phyloP scores from a whole-genome alignment of 2,113 vertebrate genomes.

The Miniopterus natalensis region DNA sequence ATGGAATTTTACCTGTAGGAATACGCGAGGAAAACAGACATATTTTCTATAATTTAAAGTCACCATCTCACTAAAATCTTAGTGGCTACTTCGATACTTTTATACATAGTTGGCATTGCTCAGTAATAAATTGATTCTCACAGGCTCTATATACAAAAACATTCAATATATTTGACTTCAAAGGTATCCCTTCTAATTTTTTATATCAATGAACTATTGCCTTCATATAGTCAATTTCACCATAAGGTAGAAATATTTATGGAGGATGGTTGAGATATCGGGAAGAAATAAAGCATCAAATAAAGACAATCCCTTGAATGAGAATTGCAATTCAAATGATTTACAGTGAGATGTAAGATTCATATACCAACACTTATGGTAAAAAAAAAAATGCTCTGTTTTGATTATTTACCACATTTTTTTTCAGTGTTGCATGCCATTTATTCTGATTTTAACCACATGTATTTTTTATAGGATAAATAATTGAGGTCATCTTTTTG shows the following conservation, averaged over 20 bases:
- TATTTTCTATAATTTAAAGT: conserved; percentile 39
- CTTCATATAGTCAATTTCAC: conserved; percentile 15
- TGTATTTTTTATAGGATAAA: background rate
- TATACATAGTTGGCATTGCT: background rate
- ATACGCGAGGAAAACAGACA: background rate
- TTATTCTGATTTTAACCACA: background rate
- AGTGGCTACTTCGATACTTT: conserved; percentile 43
- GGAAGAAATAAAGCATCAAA: conserved; percentile 48
- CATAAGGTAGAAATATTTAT: background rate
- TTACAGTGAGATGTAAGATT: conserved; percentile 11
- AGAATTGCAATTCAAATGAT: background rate
- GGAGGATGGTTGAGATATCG: background rate
- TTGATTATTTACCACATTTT: background rate
- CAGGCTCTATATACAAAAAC: background rate
- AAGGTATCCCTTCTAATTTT: conserved; percentile 14
- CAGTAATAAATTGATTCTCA: conserved; percentile 34
- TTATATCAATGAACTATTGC: background rate
- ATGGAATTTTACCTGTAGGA: conserved; percentile 12
- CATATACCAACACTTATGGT: background rate
- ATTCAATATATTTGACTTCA: background rate
- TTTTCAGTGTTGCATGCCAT: background rate
- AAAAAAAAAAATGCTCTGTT: conserved; percentile 11
- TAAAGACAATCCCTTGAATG: background rate
- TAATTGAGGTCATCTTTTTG: background rate
- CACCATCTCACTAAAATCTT: background rate